phyloP scores from a whole-genome alignment of 2,888 invertebrate species.

The Eupithecia abbreviata region DNA sequence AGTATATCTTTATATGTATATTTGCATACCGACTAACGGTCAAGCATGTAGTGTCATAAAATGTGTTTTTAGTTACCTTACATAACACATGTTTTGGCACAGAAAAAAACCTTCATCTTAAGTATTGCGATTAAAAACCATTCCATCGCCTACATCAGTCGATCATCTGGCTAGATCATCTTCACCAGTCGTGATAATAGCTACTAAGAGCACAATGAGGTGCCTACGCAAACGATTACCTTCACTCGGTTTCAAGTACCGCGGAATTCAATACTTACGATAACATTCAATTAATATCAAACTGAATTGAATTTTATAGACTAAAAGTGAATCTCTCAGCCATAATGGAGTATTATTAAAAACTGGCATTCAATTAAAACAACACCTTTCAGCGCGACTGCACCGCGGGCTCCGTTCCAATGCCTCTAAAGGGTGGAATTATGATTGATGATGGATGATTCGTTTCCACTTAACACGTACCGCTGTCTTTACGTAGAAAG shows the following conservation, averaged over 20 bases:
- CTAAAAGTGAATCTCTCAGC: not conserved
- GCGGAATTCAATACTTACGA: not conserved
- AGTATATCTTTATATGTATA: too few relatives aligned
- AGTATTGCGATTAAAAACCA: too few relatives aligned
- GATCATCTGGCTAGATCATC: too few relatives aligned
- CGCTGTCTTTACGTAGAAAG: constrained; percentile 13
- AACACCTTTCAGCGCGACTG: constrained; percentile 55
- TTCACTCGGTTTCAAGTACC: not conserved
- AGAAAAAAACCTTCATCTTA: too few relatives aligned
- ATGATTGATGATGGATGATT: constrained; percentile 82
- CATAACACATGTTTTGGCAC: too few relatives aligned
- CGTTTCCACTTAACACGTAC: constrained; percentile 80
- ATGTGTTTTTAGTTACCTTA: too few relatives aligned
- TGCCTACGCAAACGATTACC: not conserved
- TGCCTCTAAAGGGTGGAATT: constrained; percentile 66
- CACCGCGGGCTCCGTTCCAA: constrained; percentile 59
- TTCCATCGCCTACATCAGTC: not conserved
- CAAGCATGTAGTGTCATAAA: too few relatives aligned
- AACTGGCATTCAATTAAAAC: constrained; percentile 34
- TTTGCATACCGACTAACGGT: too few relatives aligned
- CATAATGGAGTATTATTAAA: not conserved
- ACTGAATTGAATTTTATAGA: too few relatives aligned
- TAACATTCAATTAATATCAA: too few relatives aligned
- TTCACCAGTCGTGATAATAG: not conserved
- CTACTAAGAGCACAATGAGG: not conserved